Percentiles rank a stretch among this genome's conserved stretches.
These are phyloP conservation scores for Corythucha ciliata DNA, from an alignment of 2,888 invertebrate species.

Conservation along the genomic window DNA sequence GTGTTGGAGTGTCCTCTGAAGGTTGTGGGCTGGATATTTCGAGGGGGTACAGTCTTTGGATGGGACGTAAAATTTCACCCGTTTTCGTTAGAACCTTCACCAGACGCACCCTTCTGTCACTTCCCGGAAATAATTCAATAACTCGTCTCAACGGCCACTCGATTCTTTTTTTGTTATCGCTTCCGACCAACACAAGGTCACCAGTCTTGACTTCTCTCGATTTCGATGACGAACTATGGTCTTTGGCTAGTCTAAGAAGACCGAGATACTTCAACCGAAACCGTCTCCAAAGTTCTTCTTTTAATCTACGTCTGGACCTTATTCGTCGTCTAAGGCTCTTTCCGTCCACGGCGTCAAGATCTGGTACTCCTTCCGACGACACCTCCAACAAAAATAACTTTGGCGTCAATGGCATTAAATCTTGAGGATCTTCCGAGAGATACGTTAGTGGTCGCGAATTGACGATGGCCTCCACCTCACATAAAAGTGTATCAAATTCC, in stretches of 20 bases:
- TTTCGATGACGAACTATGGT: too few species aligned
- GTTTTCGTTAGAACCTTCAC: too few species aligned
- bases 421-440: slow-evolving; percentile 20
- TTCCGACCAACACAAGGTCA: slow-evolving; percentile 19
- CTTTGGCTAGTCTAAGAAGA: neutral
- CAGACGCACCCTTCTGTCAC: too few species aligned
- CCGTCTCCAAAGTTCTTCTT: slow-evolving; percentile 7
- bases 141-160: too few species aligned
- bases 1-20: too few species aligned
- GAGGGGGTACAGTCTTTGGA: too few species aligned
- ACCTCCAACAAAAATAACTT: slow-evolving; percentile 33
- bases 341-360: slow-evolving; percentile 13
- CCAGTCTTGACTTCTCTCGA: too few species aligned
- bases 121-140: too few species aligned
- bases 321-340: slow-evolving; percentile 10
- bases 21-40: too few species aligned
- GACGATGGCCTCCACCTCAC: slow-evolving; percentile 24
- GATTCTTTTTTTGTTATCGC: too few species aligned
- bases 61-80: too few species aligned
- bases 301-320: slow-evolving; percentile 5
- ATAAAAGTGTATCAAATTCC: slow-evolving; percentile 24
- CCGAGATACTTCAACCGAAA: slow-evolving; percentile 12
- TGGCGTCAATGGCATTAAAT: slow-evolving; percentile 34
- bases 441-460: slow-evolving; percentile 19
- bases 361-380: slow-evolving; percentile 14